Evolutionary conservation across 2,888 invertebrate species (phyloP).

Genomic region (Carabus problematicus): DNA sequence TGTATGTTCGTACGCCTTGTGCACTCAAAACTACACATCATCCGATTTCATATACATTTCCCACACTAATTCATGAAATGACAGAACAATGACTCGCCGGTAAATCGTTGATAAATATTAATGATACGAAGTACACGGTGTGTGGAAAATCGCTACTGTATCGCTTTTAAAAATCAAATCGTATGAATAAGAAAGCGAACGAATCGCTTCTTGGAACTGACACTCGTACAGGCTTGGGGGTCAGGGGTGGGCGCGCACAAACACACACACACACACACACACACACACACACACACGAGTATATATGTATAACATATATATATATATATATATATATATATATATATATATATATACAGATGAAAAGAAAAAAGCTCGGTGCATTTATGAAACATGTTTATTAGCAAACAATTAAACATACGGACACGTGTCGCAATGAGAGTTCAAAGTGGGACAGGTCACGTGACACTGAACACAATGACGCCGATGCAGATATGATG

Average conservation of each 20-base stretch:
- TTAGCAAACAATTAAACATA: neutral
- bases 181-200: no score
- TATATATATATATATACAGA: constrained; percentile 1
- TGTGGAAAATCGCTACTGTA: no score
- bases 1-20: no score
- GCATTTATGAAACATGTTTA: neutral
- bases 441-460: constrained; percentile 3
- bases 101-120: no score
- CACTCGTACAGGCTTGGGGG: neutral
- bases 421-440: neutral
- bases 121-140: no score
- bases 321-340: constrained; percentile 7
- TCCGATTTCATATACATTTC: no score
- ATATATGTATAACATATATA: constrained; percentile 5
- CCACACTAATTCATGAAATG: no score
- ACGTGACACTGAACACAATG: neutral
- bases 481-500: no score
- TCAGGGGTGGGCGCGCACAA: neutral
- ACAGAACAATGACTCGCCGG: no score
- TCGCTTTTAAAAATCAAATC: no score
- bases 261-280: constrained; percentile 14
- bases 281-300: constrained; percentile 17
- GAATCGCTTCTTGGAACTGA: neutral
- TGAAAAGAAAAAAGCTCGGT: neutral
- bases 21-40: no score